Evolutionary conservation across 2,888 invertebrate genomes (phyloP), one percentile per base, ranked within the genome.

Genomic region (Latheticus oryzae): DNA sequence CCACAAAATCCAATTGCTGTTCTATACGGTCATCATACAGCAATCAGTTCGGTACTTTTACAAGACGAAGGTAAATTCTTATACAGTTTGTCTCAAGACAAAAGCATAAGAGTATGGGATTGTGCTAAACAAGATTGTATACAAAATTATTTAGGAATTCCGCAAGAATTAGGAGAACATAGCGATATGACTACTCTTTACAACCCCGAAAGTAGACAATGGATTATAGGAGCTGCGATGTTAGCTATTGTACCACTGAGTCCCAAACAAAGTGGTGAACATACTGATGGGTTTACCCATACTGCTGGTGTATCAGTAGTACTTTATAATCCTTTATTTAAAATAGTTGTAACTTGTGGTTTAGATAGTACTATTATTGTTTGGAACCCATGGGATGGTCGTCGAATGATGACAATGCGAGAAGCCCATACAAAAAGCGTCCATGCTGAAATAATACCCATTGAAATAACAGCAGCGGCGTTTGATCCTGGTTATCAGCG

Each of bases 321-420:
- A 3, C 80, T 93, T 0, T 92, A 90, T 76, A 93, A 92, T 78
- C 84, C 85, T 8, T 81, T 91, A 1, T 93, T 89, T 63, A 70
- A 69, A 63, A 82, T 85, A 61, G 81, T 93, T 61, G 84, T 93
- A 52, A 89, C 91, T 0, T 90, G 88, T 45, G 91, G 92, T 50
- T 79, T 87, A 74, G 92, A 91, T 72, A 91, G 92, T 62, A 87
- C 85, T 61, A 90, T 94, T 55, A 89, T 90, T 65, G 87, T 89
- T 13, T 94, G 93, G 93, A 87, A 92, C 75, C 87, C 90, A 0
- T 83, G 86, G 77, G 85, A 83, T 33, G 90, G 93, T 1, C 83
- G 84, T 55, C 83, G 89, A 47, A 84, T 87, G 70, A 83, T 85
- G 52, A 82, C 89, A 64, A 84, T 91, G 23, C 84, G 83, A 51